These are phyloP conservation scores for Darevskia mixta DNA, from an alignment of 2,797 vertebrate genomes.

Conservation along the genomic window DNA sequence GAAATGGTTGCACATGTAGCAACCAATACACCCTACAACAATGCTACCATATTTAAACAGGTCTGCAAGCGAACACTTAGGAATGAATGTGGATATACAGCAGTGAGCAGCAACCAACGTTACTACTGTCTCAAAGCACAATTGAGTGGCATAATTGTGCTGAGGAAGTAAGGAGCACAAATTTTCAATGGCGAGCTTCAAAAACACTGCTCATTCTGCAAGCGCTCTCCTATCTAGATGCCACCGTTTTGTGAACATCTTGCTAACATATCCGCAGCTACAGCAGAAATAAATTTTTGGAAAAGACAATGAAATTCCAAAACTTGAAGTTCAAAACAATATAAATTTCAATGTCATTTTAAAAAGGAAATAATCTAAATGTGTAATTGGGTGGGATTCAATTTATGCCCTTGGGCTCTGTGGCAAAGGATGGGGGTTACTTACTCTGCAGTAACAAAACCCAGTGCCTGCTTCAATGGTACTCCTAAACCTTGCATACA, in stretches of 20 bases:
- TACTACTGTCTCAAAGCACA: background rate
- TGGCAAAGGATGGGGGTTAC: too few species aligned
- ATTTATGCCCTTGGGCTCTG: too few species aligned
- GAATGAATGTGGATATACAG: background rate
- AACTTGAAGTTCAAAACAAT: background rate
- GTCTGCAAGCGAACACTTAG: background rate
- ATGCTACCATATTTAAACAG: background rate
- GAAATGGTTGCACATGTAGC: too few species aligned
- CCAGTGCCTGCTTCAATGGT: too few species aligned
- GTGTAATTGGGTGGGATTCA: too few species aligned
- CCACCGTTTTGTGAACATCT: background rate
- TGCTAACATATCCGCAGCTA: background rate
- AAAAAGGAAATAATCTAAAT: background rate
- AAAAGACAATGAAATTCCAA: background rate
- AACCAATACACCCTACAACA: background rate
- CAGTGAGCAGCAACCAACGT: background rate
- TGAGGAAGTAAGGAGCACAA: background rate
- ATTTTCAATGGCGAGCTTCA: background rate
- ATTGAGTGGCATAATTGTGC: background rate
- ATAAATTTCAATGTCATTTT: background rate
- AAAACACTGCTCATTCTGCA: background rate
- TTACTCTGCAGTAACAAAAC: too few species aligned
- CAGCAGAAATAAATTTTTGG: background rate
- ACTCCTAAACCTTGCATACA: background rate
- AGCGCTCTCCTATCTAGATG: background rate